Evolutionary conservation across 2,113 vertebrate genomes (phyloP).

Genomic region (Atlantisia rogersi): DNA sequence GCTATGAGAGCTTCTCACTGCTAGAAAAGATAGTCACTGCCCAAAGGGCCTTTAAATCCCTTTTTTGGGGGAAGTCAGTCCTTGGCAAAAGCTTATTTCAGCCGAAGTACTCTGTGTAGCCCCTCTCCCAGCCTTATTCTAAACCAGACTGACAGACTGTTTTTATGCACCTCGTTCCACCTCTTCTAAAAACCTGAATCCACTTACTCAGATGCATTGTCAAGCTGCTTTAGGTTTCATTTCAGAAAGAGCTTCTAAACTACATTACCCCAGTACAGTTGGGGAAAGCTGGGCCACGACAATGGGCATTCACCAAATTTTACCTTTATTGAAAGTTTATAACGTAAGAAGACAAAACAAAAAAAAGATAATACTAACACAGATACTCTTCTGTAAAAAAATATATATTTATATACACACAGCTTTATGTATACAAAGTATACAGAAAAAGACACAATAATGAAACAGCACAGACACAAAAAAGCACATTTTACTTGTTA

Average conservation of each 20-base stretch:
- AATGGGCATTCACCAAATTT: neutral
- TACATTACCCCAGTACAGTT: neutral
- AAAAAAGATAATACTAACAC: neutral
- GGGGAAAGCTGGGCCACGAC: neutral
- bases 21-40: neutral
- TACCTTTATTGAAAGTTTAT: neutral
- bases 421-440: neutral
- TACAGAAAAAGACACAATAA: neutral
- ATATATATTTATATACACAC: no score
- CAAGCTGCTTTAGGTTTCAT: neutral
- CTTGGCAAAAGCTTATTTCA: neutral
- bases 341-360: neutral
- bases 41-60: neutral
- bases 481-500: neutral
- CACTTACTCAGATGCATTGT: neutral
- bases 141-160: neutral
- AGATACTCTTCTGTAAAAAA: neutral
- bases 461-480: neutral
- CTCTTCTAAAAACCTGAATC: neutral
- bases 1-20: neutral
- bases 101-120: neutral
- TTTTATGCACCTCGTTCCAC: neutral
- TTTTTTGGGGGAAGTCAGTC: neutral
- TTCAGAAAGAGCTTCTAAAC: neutral
- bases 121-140: neutral